Conservation (phyloP, 2,888 invertebrate species). For the Cryptocheilus praepositus region DNA sequence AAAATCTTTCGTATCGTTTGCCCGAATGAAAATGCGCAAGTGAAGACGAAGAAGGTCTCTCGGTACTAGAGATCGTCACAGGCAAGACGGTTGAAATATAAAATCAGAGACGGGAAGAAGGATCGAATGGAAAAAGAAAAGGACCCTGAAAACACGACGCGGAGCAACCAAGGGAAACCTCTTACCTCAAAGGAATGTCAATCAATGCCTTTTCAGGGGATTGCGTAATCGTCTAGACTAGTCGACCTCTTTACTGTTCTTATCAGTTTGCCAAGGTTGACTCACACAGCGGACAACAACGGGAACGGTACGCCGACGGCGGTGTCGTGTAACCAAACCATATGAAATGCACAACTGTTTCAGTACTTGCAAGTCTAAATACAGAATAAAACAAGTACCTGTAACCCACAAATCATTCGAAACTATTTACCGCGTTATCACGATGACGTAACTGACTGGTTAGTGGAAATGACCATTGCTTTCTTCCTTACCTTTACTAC, state of each 20-base stretch:
- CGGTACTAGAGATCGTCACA: too few species aligned
- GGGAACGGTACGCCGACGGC: constrained; percentile 28
- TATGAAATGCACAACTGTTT: constrained; percentile 13
- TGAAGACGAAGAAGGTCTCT: not conserved
- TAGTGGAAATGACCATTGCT: too few species aligned
- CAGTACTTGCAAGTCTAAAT: not conserved
- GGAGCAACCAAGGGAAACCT: constrained; percentile 32
- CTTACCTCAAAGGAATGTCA: constrained; percentile 43
- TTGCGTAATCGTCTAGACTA: constrained; percentile 71
- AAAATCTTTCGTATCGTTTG: not conserved
- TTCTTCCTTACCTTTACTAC: too few species aligned
- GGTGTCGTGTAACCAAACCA: constrained; percentile 20
- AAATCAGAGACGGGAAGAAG: too few species aligned
- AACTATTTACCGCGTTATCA: too few species aligned
- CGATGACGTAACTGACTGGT: too few species aligned
- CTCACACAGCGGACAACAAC: constrained; percentile 28
- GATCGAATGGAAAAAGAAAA: not conserved
- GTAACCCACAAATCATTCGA: too few species aligned
- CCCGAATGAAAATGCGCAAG: not conserved
- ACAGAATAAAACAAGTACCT: too few species aligned
- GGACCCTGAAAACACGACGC: constrained; percentile 10
- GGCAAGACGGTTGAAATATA: too few species aligned
- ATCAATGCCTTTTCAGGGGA: constrained; percentile 65
- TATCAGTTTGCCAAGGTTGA: constrained; percentile 64
- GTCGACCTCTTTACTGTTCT: constrained; percentile 68